Base-by-base conservation (phyloP, 2,888 invertebrate species). In the Salticus scenicus region DNA sequence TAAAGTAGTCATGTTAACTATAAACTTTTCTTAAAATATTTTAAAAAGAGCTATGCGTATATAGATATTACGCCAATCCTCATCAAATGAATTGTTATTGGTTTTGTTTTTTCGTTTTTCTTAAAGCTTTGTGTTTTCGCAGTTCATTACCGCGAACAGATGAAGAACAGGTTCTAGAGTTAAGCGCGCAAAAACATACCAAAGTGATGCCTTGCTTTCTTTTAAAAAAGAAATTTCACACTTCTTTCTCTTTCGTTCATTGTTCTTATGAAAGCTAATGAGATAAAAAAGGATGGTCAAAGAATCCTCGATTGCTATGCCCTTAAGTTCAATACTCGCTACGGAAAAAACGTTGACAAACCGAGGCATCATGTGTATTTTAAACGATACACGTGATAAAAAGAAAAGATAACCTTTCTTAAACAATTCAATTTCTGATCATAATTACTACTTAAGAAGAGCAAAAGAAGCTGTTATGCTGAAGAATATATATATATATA, bases 191-290 rank as follows among this genome's bases (percentile, higher is more conserved):
- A 57, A 57, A 57, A 57, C 47, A 20, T 4, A 1, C 24, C 20
- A 20, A 24, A 57, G 57, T 57, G 42, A 17, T 47, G 17, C 42
- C 42, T 47, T 17, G 57, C 24, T 57, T 57, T 24, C n/a, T n/a
- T n/a, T n/a, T n/a, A n/a, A n/a, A 57, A 57, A 57, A 57, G 7
- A 57, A 4, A 7, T 57, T 57, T 57, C 57, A 57, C 57, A 24
- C 57, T 57, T 57, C 57, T 57, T 57, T 24, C 57, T 57, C 24
- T 57, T 57, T 57, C 24, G 7, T 17, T 24, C 24, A 57, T 57
- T 57, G 57, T 57, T 57, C 57, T 57, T 57, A 57, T 57, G 24
- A 57, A 57, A 20, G 57, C 12, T 57, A 57, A 57, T 57, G 57
- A 57, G 57, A 57, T 7, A 57, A 57, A 47, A 24, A 24, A 24